These are phyloP conservation scores for Drosophila dives DNA, from an alignment of 2,888 invertebrate genomes.

Conservation along the genomic window DNA sequence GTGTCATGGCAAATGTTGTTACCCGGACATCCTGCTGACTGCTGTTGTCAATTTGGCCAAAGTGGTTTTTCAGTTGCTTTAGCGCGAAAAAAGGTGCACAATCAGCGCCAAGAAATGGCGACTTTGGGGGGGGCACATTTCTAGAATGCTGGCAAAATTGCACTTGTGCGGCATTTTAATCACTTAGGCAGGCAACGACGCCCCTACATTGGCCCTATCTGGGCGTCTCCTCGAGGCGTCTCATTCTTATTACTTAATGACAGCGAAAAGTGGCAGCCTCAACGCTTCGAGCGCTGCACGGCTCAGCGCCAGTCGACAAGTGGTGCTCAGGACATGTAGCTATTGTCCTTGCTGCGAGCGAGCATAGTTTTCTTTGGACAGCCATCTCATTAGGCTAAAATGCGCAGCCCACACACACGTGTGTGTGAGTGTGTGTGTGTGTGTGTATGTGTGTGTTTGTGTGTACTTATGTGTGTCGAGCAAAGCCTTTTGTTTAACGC, in stretches of 20 bases:
- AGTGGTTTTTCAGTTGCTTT: conserved; percentile 84
- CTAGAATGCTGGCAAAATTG: conserved; percentile 55
- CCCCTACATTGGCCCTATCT: conserved; percentile 75
- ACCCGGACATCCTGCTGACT: conserved; percentile 67
- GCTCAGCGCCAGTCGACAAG: conserved; percentile 67
- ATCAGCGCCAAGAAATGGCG: conserved; percentile 25
- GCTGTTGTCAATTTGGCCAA: conserved; percentile 83
- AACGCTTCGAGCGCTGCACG: conserved; percentile 58
- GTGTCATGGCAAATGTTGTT: conserved; percentile 66
- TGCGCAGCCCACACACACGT: conserved; percentile 49
- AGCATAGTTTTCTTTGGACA: conserved; percentile 29
- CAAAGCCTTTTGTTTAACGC: conserved; percentile 64
- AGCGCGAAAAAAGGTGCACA: conserved; percentile 77
- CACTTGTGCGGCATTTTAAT: conserved; percentile 80
- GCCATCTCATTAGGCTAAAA: conserved; percentile 73
- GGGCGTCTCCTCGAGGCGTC: conserved; percentile 33
- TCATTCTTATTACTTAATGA: conserved; percentile 80
- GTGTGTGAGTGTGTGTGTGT: not conserved
- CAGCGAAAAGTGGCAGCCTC: conserved; percentile 76
- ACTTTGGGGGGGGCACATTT: not conserved
- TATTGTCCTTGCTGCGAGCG: conserved; percentile 19
- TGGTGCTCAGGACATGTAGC: conserved; percentile 50
- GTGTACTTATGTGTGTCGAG: conserved; percentile 8
- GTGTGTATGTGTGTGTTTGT: not conserved
- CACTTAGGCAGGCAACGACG: conserved; percentile 77